A percentile compares a stretch with the other conserved stretches of the same genome.
Conservation (phyloP, 2,888 invertebrate species). For the Microctonus hyperodae region DNA sequence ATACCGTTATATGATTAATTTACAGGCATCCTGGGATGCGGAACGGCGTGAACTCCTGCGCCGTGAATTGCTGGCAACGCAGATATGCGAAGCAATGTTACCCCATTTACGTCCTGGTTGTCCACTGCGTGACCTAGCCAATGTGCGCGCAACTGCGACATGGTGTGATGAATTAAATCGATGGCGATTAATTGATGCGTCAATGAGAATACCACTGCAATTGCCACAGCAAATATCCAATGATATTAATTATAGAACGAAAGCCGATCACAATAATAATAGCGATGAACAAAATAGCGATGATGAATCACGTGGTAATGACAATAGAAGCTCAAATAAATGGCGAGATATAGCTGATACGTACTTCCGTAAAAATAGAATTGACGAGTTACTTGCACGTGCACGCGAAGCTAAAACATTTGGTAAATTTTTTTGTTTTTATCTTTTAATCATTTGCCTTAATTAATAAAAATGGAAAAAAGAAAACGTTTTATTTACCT, state of each 20-base stretch:
- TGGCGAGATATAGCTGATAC: conserved; percentile 53
- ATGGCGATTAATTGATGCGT: conserved; percentile 58
- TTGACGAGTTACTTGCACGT: conserved; percentile 56
- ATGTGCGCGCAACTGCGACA: conserved; percentile 53
- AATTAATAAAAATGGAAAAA: background rate
- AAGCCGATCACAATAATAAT: conserved; percentile 54
- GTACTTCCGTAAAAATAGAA: conserved; percentile 57
- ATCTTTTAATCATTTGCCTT: too few relatives aligned
- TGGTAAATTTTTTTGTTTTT: too few relatives aligned
- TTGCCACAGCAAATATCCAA: conserved; percentile 45
- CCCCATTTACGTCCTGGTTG: conserved; percentile 60
- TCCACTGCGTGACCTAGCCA: conserved; percentile 56
- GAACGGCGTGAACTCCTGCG: conserved; percentile 59
- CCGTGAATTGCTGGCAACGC: conserved; percentile 57
- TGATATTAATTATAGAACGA: conserved; percentile 37
- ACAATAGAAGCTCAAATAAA: conserved; percentile 35
- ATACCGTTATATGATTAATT: conserved; percentile 19
- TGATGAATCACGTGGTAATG: conserved; percentile 26
- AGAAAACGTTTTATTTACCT: background rate
- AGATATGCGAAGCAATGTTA: conserved; percentile 60
- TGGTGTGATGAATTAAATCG: conserved; percentile 60
- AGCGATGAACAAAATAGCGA: conserved; percentile 39
- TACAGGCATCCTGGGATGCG: conserved; percentile 60
- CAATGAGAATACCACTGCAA: conserved; percentile 54
- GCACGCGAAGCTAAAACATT: conserved; percentile 57